Base-by-base conservation (phyloP, 2,113 vertebrate species). In the Craseonycteris thonglongyai region DNA sequence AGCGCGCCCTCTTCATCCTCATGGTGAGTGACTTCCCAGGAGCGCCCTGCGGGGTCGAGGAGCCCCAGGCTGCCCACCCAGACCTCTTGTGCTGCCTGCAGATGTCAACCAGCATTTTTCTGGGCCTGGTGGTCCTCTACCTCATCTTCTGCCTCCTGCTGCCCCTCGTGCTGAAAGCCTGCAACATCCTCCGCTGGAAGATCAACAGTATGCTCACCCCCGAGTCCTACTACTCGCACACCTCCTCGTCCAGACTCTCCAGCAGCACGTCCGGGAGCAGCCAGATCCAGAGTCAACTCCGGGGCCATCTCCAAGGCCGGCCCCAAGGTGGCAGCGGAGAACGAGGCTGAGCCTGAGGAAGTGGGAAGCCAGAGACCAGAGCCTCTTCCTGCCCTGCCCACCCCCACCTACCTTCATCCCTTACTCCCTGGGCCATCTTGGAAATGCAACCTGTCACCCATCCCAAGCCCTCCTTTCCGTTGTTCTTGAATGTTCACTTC, bases 61-160 rank as follows among this genome's bases (percentile, higher is more conserved):
- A 38, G n/a, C 33, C 8, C 35, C 49, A 1, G 54, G 22, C 59
- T 4, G 0, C 42, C 2, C 58, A 9, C 42, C 24, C 3, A 6
- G 0, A 13, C 26, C 33, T 63, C 24, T 11, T 16, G 3, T 15
- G 10, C 0, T 35, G 45, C 33, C 40, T n/a, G 12, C 91, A 97
- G 97, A 42, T 91, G 30, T 94, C 96, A 0, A 3, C 26, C 54
- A 69, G 47, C 0, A 0, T 96, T 6, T 66, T 80, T 3, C 0
- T 96, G 0, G n/a, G 83, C 42, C 14, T 97, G 75, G 79, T 97
- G 54, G 6, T 35, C 81, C 1, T 94, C 33, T 97, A 96, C 45
- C 65, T 97, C 38, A 0, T 89, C 33, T 5, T 58, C 91, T 95
- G 69, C 88, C 56, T 97, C 59, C 9, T 97, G n/a, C 56, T 68